A percentile compares a stretch with the other conserved stretches of the same genome.
Evolutionary conservation across 2,113 vertebrate species (phyloP).

Genomic region (Hydropotes inermis): DNA sequence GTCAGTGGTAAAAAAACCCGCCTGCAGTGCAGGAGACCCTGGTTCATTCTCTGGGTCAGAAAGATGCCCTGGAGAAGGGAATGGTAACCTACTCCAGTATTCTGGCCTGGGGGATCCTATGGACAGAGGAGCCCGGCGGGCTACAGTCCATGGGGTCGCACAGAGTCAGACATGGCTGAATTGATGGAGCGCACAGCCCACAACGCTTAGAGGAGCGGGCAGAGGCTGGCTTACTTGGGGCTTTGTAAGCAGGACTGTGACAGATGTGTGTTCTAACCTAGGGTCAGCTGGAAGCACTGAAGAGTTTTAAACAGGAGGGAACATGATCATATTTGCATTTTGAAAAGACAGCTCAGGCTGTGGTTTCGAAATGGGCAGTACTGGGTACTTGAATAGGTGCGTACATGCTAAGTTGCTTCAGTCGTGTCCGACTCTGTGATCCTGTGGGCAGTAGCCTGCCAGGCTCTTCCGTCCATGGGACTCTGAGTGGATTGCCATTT

Average conservation of each 20-base stretch:
- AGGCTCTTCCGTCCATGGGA: background rate
- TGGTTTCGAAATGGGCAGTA: background rate
- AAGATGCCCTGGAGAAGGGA: background rate
- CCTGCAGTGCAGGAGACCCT: background rate
- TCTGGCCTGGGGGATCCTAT: background rate
- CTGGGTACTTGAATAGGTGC: background rate
- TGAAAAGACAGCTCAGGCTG: background rate
- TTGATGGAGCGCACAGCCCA: background rate
- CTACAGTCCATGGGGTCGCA: background rate
- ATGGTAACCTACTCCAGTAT: background rate
- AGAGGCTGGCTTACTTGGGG: background rate
- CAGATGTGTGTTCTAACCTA: background rate
- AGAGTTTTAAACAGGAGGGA: background rate
- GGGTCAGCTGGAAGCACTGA: background rate
- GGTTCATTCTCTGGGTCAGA: background rate
- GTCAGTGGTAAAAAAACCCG: background rate
- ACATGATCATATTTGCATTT: background rate
- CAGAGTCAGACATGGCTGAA: background rate
- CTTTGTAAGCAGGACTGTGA: background rate
- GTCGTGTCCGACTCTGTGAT: rapidly evolving
- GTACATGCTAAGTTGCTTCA: background rate
- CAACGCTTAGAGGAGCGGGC: background rate
- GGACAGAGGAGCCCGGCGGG: background rate
- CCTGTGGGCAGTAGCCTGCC: background rate
- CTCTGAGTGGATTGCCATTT: background rate